Base-by-base conservation (phyloP, 2,888 invertebrate species). In the Sycophila texana region DNA sequence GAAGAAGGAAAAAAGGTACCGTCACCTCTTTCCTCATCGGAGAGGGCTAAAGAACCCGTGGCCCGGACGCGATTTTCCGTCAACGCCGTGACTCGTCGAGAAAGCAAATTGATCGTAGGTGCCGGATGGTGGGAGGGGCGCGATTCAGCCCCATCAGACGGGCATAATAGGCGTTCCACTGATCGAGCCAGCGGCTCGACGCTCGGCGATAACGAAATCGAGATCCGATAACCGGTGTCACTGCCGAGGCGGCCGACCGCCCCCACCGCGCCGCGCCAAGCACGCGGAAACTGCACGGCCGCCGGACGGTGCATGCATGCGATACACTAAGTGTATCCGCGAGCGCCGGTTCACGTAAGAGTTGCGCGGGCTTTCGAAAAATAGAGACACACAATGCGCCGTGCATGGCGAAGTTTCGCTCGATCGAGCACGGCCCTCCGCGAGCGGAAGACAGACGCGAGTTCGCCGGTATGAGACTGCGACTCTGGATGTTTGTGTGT, bases 351-450 rank as follows among this genome's bases (percentile, higher is more conserved):
- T 58, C 58, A n/a, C 58, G 58, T 20, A 26, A 26, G n/a, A 53
- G 53, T 53, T 53, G 22, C 22, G 26, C 39, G 57, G 68, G 57
- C 68, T 70, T 70, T 70, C 68, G 39, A 70, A 70, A 70, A 70
- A 70, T 30, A 30, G 47, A 57, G 55, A 30, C 53, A 55, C 68
- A 57, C 39, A 47, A 57, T 70, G 57, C 68, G 10, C 10, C 39
- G 39, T 13, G 57, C 57, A 20, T 39, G n/a, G 39, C 30, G 7
- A 57, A 39, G n/a, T 51, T 16, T 5, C 14, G n/a, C 14, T 13
- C 30, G 5, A 18, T 14, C 13, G 18, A 18, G 39, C 26, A 55
- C 14, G 47, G 65, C n/a, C 26, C 30, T 70, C 18, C 18, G n/a
- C 39, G 30, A 39, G 65, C 13, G 65, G 65, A 18, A 13, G 47